Evolutionary conservation across 2,797 vertebrate species (phyloP).

Genomic region (Cuniculus paca): DNA sequence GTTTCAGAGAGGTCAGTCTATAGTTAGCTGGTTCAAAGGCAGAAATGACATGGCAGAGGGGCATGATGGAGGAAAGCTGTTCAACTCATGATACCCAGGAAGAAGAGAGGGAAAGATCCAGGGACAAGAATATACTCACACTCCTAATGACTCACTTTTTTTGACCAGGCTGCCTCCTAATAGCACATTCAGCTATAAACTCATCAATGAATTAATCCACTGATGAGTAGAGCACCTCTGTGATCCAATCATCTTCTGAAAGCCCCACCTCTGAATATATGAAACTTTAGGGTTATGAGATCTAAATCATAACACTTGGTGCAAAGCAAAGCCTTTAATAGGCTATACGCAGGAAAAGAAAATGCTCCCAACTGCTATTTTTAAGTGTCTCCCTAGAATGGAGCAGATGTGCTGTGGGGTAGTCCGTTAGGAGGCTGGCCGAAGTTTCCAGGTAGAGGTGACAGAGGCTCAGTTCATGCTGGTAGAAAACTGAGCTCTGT

Average conservation of each 20-base stretch:
- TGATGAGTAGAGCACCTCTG: not conserved
- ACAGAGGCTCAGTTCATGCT: fast-evolving
- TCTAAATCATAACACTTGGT: not conserved
- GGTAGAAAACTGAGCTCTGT: not conserved
- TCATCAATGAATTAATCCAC: not conserved
- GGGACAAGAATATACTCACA: not conserved
- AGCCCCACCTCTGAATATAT: not conserved
- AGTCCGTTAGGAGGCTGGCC: not conserved
- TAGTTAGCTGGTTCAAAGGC: not conserved
- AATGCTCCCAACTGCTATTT: not conserved
- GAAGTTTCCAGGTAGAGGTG: not conserved
- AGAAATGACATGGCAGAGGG: not conserved
- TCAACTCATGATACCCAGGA: not conserved
- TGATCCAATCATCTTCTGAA: not conserved
- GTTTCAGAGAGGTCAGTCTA: not conserved
- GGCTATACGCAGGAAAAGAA: not conserved
- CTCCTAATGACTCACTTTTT: not conserved
- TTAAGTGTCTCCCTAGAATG: not conserved
- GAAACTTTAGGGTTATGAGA: not conserved
- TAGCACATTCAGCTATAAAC: not conserved
- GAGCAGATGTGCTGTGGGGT: not conserved
- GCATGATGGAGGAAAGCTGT: not conserved
- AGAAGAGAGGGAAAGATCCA: not conserved
- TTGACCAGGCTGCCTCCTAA: not conserved
- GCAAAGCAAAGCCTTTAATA: not conserved